Evolutionary conservation across 2,888 invertebrate genomes (phyloP), one percentile per base, ranked within the genome.

Genomic region (Urechis unicinctus): DNA sequence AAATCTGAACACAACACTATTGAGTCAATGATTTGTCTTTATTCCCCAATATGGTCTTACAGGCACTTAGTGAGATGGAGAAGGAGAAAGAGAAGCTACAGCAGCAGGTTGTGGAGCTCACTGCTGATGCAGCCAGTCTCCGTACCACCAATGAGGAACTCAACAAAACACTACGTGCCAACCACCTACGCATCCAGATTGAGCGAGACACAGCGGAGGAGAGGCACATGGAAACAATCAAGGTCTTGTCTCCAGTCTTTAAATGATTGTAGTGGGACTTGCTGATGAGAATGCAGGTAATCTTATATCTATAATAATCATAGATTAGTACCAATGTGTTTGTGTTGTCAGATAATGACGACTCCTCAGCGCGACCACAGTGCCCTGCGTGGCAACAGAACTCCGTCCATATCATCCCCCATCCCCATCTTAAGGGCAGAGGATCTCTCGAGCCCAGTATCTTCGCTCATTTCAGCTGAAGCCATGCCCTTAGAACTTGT

Each of bases 221-320:
- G 28, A 64, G 65, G 25, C 74, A 74, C 58, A 58, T 68, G 46
- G 68, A 73, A 52, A 71, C 73, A 9, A 64, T 74, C 45, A 68
- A 68, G 65, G 73, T 73, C 5, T n/a, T 29, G 17, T 36, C 21
- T 41, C 29, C 22, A 17, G 22, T 48, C n/a, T 26, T 43, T 24
- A 9, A 1, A 50, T 30, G 4, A 1, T 50, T 21, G n/a, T 9
- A 26, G 17, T 5, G 30, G n/a, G 30, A 6, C 22, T 1, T n/a
- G 6, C 5, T 22, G 5, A 24, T 5, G 5, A 41, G 22, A 1
- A 1, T 24, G 0, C n/a, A 13, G 4, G 24, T 30, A 30, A 24
- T 46, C 21, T 36, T 36, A 36, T 36, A 36, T 36, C 9, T 26
- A 28, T 26, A 48, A 45, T n/a, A 21, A 9, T 45, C 9, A 45